Conservation (phyloP, 2,797 vertebrate species). For the Rachycentron canadum region DNA sequence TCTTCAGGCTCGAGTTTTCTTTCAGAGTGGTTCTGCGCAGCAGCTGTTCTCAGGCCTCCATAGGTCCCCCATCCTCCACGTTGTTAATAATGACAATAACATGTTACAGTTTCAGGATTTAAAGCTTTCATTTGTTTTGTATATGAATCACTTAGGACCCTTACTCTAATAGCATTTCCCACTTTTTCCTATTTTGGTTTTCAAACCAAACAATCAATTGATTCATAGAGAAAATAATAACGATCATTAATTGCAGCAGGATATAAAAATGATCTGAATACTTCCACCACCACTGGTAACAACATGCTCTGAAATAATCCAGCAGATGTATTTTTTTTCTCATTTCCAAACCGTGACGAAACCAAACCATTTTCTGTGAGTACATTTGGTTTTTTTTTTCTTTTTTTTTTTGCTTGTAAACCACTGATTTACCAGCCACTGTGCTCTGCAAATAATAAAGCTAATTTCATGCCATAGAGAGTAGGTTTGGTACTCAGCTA, state of each 20-base stretch:
- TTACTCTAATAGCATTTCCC: neutral
- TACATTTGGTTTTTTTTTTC: too few species aligned
- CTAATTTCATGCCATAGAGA: neutral
- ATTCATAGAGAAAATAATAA: neutral
- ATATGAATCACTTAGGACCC: neutral
- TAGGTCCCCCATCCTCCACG: too few species aligned
- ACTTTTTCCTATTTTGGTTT: neutral
- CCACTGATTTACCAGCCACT: neutral
- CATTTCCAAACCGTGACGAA: neutral
- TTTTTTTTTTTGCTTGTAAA: neutral
- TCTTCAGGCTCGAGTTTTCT: too few species aligned
- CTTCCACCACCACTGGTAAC: neutral
- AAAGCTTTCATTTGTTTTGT: too few species aligned
- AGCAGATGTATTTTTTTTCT: neutral
- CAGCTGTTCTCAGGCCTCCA: too few species aligned
- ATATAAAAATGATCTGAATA: neutral
- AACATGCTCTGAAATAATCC: neutral
- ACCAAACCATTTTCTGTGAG: neutral
- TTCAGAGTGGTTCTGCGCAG: too few species aligned
- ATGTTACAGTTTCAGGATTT: too few species aligned
- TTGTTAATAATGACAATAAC: too few species aligned
- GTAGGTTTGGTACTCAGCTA: constrained; percentile 23
- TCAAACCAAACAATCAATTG: neutral
- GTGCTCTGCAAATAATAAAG: neutral
- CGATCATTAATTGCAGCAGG: neutral